Evolutionary conservation across 2,888 invertebrate species (phyloP).

Genomic region (Rhingia rostrata): DNA sequence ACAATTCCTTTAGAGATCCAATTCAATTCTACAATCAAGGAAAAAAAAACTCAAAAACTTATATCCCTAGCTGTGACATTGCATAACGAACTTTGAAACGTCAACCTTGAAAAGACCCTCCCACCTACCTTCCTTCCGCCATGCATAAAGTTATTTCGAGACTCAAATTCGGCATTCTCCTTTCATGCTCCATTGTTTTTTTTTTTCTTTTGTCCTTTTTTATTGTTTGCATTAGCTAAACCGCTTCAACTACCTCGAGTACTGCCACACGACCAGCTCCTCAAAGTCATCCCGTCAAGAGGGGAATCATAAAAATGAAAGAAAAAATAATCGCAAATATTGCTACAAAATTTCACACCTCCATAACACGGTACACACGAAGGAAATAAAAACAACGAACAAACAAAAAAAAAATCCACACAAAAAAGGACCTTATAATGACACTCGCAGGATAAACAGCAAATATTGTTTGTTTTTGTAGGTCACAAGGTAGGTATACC

Average conservation of each 20-base stretch:
- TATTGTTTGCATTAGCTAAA: conserved; percentile 33
- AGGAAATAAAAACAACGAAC: neutral
- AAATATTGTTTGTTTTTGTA: neutral
- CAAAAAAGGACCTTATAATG: conserved; percentile 52
- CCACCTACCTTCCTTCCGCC: neutral
- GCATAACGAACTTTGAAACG: neutral
- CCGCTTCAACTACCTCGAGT: conserved; percentile 3
- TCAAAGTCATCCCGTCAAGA: conserved; percentile 45
- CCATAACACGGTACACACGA: neutral
- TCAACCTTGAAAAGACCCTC: neutral
- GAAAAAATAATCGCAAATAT: conserved; percentile 64
- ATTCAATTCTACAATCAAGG: too few species aligned
- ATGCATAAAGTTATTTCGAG: neutral
- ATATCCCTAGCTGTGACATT: too few species aligned
- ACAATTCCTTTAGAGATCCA: too few species aligned
- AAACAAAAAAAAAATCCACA: neutral
- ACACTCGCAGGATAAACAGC: conserved; percentile 25
- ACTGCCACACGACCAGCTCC: neutral
- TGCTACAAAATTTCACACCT: conserved; percentile 63
- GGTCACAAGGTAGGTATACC: conserved; percentile 16
- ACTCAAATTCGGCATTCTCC: neutral
- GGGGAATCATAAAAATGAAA: conserved; percentile 57
- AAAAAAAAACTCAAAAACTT: too few species aligned
- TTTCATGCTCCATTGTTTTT: neutral
- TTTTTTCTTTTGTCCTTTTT: neutral